Base-by-base conservation (phyloP, 2,888 invertebrate species). In the Andrena fulva region DNA sequence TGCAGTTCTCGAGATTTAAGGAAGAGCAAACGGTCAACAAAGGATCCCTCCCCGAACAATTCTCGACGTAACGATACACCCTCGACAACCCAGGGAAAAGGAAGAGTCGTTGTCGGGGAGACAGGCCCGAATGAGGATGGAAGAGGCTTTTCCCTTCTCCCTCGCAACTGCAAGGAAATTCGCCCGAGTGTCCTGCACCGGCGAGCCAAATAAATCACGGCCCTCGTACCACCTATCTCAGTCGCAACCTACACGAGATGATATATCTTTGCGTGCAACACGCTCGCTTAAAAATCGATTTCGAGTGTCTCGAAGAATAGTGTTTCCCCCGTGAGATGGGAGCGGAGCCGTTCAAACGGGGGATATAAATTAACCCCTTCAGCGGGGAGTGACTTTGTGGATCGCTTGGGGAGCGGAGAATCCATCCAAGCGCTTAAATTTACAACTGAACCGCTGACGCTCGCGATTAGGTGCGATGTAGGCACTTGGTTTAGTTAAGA, bases 191-290 rank as follows among this genome's bases (percentile, higher is more conserved):
- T 78, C 80, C 75, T 83, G 74, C 54, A 12, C 68, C 50, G 69
- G 78, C 76, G 66, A 76, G 77, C 64, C 70, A 86, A 86, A 86
- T 86, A 82, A 83, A 86, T 85, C 82, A 80, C 75, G 77, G 64
- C 70, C 73, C 73, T 77, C 64, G 64, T 68, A 50, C 75, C 83
- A 76, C 69, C 87, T 77, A 83, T 73, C 83, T 72, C 77, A 60
- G 54, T 69, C 54, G 76, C 77, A 73, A 83, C 79, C 82, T 74
- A 73, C 52, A 66, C 62, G 56, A 72, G 60, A 77, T 81, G 81
- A 81, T 83, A 64, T 74, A 83, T 83, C 77, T 64, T 56, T 42
- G 66, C 48, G 60, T 59, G 67, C 27, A 56, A 54, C 56, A 56
- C 33, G 35, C 35, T 20, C 67, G 71, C 64, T 77, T 81, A 81